Conservation (phyloP, 2,797 vertebrate genomes). For the Phrynocephalus vlangalii region DNA sequence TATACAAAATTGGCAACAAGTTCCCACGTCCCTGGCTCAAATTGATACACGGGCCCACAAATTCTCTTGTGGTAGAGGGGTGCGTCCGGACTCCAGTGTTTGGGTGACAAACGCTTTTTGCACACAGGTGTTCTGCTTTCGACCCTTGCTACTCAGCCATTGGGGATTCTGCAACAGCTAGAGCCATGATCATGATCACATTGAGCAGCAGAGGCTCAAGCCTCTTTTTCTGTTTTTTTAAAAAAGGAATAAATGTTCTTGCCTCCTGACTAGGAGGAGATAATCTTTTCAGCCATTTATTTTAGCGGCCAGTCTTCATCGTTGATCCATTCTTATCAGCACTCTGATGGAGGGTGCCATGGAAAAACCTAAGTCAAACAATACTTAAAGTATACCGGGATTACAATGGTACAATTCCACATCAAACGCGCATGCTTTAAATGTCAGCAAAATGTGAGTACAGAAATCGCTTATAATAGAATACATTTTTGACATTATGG, state of each 20-base stretch:
- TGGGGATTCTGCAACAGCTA: slow-evolving; percentile 40
- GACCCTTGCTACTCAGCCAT: slow-evolving; percentile 48
- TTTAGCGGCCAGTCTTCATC: slow-evolving; percentile 22
- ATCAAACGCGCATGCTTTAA: neutral
- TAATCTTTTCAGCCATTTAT: slow-evolving; percentile 44
- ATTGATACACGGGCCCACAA: slow-evolving; percentile 63
- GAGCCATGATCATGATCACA: neutral
- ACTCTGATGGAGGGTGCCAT: slow-evolving; percentile 22
- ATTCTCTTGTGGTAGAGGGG: slow-evolving; percentile 66
- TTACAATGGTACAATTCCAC: neutral
- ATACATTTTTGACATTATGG: neutral
- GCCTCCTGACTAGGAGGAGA: slow-evolving; percentile 31
- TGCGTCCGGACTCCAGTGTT: slow-evolving; percentile 70
- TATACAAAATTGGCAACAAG: slow-evolving; percentile 75
- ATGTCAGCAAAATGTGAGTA: slow-evolving; percentile 8
- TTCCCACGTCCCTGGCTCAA: slow-evolving; percentile 65
- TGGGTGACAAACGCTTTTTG: slow-evolving; percentile 64
- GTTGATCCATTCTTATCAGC: slow-evolving; percentile 43
- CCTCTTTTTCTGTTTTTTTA: neutral
- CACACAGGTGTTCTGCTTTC: slow-evolving; percentile 11
- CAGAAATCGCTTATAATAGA: slow-evolving; percentile 12
- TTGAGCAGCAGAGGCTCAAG: slow-evolving; percentile 25
- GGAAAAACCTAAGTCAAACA: neutral
- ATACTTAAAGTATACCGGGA: slow-evolving; percentile 31
- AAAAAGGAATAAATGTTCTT: slow-evolving; percentile 18